Evolutionary conservation across 2,888 invertebrate genomes (phyloP), one percentile per base, ranked within the genome.

Genomic region (Pristionchus entomophagus): DNA sequence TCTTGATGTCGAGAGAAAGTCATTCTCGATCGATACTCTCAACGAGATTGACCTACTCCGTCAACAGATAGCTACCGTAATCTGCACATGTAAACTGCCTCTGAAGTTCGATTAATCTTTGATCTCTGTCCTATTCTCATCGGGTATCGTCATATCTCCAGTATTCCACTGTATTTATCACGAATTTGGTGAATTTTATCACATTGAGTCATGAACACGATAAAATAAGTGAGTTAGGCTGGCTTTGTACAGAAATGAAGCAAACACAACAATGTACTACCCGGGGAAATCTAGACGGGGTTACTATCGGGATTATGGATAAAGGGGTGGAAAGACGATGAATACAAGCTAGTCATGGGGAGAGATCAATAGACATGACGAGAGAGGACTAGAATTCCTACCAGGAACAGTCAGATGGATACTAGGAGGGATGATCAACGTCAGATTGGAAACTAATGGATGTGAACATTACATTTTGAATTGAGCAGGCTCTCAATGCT

Each of bases 1-100:
- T 53, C 84, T 88, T 0, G 85, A 86, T 3, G 86, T 86, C 17
- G 87, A 88, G 53, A 88, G 86, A 29, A 81, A 86, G 38, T 77
- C 77, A 17, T 89, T 90, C 81, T 88, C 89, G 0, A 73, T 65
- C 19, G 90, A 90, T 35, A 89, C 89, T 14, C 77, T 81, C 41
- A 90, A 90, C 84, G 90, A 90, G 86, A 89, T 90, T n/a, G 87
- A 51, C 32, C 65, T 84, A 8, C 65, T 84, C 49, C 38, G 56
- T 38, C 82, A 82, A 26, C 82, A 82, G 59, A 59, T 82, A 3
- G 49, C 78, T 10, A 53, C 56, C 12, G 59, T 82, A 0, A 59
- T 82, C 4, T 82, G 82, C 82, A 80, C 78, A 22, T 80, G 78
- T 29, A 49, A 51, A 32, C 32, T 80, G 22, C 78, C 78, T 51